Percentiles rank a stretch among this genome's conserved stretches.
Evolutionary conservation across 2,888 invertebrate genomes (phyloP).

Genomic region (Carpatolechia fugitivella): DNA sequence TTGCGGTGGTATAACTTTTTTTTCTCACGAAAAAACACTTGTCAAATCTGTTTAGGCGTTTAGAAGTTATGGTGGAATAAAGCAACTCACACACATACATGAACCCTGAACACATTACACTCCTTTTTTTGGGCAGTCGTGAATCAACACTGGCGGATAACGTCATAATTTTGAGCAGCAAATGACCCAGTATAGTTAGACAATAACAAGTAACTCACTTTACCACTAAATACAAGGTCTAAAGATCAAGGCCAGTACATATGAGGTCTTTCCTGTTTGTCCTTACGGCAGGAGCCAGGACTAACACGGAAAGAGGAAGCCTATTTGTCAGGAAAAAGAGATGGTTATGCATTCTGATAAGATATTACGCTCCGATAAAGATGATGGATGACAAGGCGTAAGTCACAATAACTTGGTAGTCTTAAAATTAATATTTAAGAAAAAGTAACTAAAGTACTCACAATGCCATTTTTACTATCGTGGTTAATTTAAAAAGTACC

Average conservation of each 20-base stretch:
- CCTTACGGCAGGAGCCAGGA: slow-evolving; percentile 42
- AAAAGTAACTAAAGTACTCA: background rate
- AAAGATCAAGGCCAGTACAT: slow-evolving; percentile 31
- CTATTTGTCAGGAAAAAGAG: background rate
- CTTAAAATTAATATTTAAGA: background rate
- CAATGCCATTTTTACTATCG: no score
- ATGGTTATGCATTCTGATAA: background rate
- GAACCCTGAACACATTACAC: no score
- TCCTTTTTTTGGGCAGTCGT: no score
- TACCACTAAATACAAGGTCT: slow-evolving; percentile 13
- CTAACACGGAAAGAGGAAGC: slow-evolving; percentile 4
- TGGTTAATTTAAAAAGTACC: no score
- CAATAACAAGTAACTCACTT: background rate
- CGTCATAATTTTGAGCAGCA: no score
- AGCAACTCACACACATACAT: no score
- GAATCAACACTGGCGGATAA: no score
- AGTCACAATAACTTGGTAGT: background rate
- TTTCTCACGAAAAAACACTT: no score
- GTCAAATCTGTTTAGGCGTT: no score
- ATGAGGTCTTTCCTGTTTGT: slow-evolving; percentile 68
- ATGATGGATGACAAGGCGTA: background rate
- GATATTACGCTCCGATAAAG: background rate
- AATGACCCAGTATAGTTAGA: background rate
- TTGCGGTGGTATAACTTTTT: no score
- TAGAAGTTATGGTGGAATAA: no score